A percentile compares a stretch with the other conserved stretches of the same genome.
Evolutionary conservation across 2,797 vertebrate species (phyloP).

Genomic region (Dryobates pubescens): DNA sequence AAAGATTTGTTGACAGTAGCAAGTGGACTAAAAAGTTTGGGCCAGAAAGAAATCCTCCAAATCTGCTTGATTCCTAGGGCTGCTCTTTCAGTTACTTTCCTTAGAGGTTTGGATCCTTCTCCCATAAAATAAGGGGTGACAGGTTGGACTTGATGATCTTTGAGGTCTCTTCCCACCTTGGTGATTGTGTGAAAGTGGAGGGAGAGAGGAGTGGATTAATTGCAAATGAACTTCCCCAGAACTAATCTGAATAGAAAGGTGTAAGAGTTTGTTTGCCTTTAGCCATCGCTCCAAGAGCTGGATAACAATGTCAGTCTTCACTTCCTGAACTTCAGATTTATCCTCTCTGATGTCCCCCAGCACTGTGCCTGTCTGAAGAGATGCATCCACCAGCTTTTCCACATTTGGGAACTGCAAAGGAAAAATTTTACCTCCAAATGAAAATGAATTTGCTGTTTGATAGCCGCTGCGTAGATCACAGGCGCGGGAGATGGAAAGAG

Average conservation of each 20-base stretch:
- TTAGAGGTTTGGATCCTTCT: neutral
- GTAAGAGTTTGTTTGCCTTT: neutral
- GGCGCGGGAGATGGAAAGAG: neutral
- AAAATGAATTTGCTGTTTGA: neutral
- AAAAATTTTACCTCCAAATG: neutral
- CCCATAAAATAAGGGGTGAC: neutral
- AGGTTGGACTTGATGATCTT: no score
- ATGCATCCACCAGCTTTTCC: neutral
- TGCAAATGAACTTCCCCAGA: neutral
- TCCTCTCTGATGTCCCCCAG: neutral
- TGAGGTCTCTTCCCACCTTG: no score
- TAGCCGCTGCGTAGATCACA: neutral
- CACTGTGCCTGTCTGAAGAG: neutral
- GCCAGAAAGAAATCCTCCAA: neutral
- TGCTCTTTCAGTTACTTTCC: slow-evolving; percentile 16
- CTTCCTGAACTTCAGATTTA: neutral
- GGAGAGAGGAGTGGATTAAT: neutral
- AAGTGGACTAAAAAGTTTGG: neutral
- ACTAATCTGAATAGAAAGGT: neutral
- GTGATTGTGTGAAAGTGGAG: neutral
- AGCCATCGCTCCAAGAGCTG: neutral
- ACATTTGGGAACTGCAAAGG: neutral
- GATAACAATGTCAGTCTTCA: neutral
- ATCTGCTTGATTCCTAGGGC: neutral
- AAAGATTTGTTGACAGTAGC: neutral